Base-by-base conservation (phyloP, 1,140 invertebrate genomes). In the Drosophila insularis region DNA sequence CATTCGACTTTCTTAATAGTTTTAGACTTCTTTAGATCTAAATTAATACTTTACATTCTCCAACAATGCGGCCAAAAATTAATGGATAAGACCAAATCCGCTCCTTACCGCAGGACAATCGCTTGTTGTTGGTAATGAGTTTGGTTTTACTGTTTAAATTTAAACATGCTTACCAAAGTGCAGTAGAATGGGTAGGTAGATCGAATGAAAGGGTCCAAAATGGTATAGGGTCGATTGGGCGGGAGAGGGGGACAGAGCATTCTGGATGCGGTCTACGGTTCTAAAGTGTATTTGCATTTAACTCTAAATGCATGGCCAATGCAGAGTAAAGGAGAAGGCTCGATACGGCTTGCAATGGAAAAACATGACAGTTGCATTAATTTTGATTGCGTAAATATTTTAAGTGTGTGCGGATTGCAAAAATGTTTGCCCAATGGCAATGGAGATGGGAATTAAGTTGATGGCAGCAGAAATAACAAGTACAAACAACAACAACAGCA, bases 271-370 rank as follows among this genome's bases (percentile, higher is more conserved):
- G 84, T 54, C 82, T 82, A 68, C 80, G 74, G 77, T 84, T 80
- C 84, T 89, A 89, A 86, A 89, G 84, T 89, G 84, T 89, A 89
- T 84, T 89, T 89, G 84, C 85, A 89, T 89, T 89, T 80, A 89
- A 89, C 77, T 80, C 68, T 78, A 78, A 84, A 84, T 84, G 81
- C 80, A 82, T 70, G 43, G 43, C 68, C 31, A 40, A 31, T 37
- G 35, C 35, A 53, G 43, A 58, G 53, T 54, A 8, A 62, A 31
- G 39, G n/a, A 8, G 7, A 50, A 35, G 27, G 46, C 8, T 55
- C 53, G 14, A 31, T 14, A 55, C 55, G 39, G 74, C 43, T 69
- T 59, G 63, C 50, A 64, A 21, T 59, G 59, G 46, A 64, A 67
- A 79, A 81, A 89, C 84, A 89, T 89, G 84, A 89, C 84, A 89